phyloP scores from a whole-genome alignment of 2,113 vertebrate species.

The Austrofundulus limnaeus region DNA sequence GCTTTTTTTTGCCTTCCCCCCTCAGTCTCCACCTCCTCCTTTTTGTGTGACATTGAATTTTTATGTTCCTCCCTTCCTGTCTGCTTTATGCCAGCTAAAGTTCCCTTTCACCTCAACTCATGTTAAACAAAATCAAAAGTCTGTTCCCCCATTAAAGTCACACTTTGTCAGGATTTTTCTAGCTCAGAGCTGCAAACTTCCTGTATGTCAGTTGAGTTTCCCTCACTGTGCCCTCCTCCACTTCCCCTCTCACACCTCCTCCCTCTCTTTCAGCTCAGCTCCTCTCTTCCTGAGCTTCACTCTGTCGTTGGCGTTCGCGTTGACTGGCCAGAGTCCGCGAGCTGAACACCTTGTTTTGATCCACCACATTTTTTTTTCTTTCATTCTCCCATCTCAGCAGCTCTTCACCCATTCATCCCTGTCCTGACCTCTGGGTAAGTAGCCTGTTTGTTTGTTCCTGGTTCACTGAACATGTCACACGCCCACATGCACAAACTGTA shows the following conservation, averaged over 20 bases:
- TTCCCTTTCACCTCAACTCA: neutral
- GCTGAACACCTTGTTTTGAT: constrained; percentile 63
- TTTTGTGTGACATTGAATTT: constrained; percentile 33
- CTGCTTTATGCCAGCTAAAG: neutral
- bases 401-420: constrained; percentile 48
- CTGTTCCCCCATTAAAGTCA: neutral
- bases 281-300: constrained; percentile 71
- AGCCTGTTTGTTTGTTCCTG: constrained; percentile 53
- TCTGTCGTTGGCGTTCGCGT: constrained; percentile 83
- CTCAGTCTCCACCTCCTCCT: constrained; percentile 36
- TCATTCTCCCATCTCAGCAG: constrained; percentile 24
- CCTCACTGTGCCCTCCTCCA: constrained; percentile 53
- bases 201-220: constrained; percentile 29
- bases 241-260: constrained; percentile 53
- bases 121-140: neutral
- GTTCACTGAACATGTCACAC: constrained; percentile 51
- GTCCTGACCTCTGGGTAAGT: constrained; percentile 74
- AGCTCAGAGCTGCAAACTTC: constrained; percentile 35
- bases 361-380: constrained; percentile 6
- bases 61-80: constrained; percentile 37
- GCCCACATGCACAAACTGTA: constrained; percentile 13
- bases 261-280: constrained; percentile 47
- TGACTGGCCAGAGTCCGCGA: constrained; percentile 91
- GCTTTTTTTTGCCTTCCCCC: constrained; percentile 9
- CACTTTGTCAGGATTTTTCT: neutral